Base-by-base conservation (phyloP, 2,113 vertebrate genomes). In the Cromileptes altivelis region DNA sequence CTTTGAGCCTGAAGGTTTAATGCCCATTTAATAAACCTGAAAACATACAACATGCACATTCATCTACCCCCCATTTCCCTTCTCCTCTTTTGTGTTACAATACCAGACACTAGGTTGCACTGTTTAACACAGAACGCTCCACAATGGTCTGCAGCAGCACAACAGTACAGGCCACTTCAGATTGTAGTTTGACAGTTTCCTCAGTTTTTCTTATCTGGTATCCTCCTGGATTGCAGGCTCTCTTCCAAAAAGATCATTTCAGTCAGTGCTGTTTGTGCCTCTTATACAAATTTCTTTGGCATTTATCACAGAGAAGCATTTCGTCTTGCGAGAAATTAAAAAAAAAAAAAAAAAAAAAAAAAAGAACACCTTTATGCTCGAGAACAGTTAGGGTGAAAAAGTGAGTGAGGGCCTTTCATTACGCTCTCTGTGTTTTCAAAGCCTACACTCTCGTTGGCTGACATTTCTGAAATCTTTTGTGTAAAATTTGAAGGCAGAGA, bases 391-490 rank as follows among this genome's bases (percentile, higher is more conserved):
- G 47, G 70, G 75, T 70, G 82, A 86, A 80, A 47, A 69, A 69
- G 68, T 75, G 84, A 89, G 85, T 69, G 78, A 84, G 84, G 81
- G 75, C 72, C 86, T 92, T 90, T 90, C 82, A 85, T 90, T 78
- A 79, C n/a, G 10, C 64, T 65, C 75, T 40, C 68, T 78, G 61
- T 71, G 47, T 86, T 92, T 92, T 89, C 82, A 80, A 90, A 91
- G 87, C 78, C 78, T 72, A 74, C 81, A 81, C 76, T 84, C 81
- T 88, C 17, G 76, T 78, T 85, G 81, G 85, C 81, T 94, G 90
- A 90, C 90, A 92, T 92, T 93, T 94, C 85, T 91, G 73, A 86
- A 86, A 83, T 84, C 89, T 90, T 92, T 92, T 93, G 93, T 93
- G 85, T 83, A 74, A 90, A 91, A 87, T 88, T 89, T 84, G 84